Conservation (phyloP, 37 sponge, comb jelly and placozoan genomes). For the Spongilla lacustris region DNA sequence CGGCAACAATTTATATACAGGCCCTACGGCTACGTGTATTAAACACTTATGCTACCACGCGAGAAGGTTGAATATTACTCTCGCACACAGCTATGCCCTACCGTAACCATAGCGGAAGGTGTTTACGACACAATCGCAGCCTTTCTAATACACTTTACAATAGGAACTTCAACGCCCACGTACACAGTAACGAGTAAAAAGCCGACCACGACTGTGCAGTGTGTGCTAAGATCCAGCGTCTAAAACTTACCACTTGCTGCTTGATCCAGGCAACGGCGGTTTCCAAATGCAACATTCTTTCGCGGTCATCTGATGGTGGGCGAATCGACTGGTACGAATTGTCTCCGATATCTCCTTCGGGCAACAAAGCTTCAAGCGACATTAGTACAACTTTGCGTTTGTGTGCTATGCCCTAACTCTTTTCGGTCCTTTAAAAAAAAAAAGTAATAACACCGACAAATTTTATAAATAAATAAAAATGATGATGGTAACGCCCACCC, state of each 20-base stretch:
- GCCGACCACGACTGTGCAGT: not conserved
- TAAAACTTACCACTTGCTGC: conserved; percentile 67
- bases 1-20: too few species aligned
- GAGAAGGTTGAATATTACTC: too few species aligned
- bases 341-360: conserved; percentile 37
- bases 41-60: too few species aligned
- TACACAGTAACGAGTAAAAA: not conserved
- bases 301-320: conserved; percentile 32
- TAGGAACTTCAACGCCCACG: too few species aligned
- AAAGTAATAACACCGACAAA: not conserved
- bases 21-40: too few species aligned
- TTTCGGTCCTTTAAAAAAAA: not conserved
- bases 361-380: not conserved
- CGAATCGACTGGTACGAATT: conserved; percentile 15
- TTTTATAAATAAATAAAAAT: not conserved
- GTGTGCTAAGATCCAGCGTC: not conserved
- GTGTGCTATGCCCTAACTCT: not conserved
- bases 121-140: not conserved
- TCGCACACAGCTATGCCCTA: too few species aligned
- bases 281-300: conserved; percentile 45
- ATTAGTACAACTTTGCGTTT: not conserved
- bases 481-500: not conserved
- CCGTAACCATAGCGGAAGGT: not conserved
- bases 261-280: conserved; percentile 69
- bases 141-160: too few species aligned